Evolutionary conservation across 2,797 vertebrate species (phyloP).

Genomic region (Chlorospingus semifuscus): DNA sequence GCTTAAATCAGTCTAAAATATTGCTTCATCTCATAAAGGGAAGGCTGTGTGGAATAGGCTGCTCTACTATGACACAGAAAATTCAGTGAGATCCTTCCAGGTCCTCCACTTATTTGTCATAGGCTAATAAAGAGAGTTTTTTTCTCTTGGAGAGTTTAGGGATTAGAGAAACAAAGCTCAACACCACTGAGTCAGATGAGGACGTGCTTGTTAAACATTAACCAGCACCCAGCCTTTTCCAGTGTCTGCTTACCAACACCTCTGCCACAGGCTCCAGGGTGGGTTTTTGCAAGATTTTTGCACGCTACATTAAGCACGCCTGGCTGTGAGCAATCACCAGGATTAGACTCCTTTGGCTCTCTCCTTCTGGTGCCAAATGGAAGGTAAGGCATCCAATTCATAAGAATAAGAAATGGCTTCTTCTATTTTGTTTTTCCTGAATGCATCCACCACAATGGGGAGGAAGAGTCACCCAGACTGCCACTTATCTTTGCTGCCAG

Average conservation of each 20-base stretch:
- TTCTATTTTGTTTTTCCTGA: background rate
- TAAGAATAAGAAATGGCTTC: background rate
- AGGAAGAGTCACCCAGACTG: background rate
- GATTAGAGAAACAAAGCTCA: constrained; percentile 45
- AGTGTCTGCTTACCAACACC: background rate
- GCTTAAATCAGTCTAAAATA: background rate
- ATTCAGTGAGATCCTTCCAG: background rate
- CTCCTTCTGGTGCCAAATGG: background rate
- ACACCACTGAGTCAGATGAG: constrained; percentile 16
- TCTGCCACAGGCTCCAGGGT: background rate
- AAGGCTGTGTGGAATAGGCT: background rate
- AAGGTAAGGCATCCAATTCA: background rate
- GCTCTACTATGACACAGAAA: background rate
- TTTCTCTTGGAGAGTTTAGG: constrained; percentile 28
- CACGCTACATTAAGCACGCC: accelerated
- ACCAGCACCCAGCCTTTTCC: constrained; percentile 2
- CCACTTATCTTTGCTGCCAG: background rate
- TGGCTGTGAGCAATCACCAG: background rate
- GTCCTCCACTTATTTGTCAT: background rate
- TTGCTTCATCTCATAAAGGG: background rate
- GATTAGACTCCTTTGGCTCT: background rate
- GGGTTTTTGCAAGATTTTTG: background rate
- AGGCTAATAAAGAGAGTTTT: background rate
- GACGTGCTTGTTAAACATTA: constrained; percentile 52
- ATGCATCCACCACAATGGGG: background rate